phyloP scores from a whole-genome alignment of 2,797 vertebrate genomes.

The Cuculus canorus region DNA sequence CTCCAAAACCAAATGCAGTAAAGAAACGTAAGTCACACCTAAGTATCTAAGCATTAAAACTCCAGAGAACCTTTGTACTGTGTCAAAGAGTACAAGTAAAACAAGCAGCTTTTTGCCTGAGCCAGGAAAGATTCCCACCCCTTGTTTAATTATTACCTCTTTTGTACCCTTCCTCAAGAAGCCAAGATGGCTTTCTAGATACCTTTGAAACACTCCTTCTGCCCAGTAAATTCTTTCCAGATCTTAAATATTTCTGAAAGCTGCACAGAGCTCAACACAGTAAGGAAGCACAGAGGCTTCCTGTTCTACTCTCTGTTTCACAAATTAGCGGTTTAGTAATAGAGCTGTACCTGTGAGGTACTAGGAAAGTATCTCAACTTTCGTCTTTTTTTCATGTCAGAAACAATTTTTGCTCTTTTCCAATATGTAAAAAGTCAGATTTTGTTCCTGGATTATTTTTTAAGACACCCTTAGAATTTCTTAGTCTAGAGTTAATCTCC shows the following conservation, averaged over 20 bases:
- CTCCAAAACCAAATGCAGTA: neutral
- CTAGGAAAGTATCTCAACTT: neutral
- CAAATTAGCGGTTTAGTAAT: neutral
- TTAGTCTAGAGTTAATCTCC: neutral
- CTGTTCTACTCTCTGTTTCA: neutral
- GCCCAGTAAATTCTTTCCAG: neutral
- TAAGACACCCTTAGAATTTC: neutral
- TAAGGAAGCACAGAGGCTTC: neutral
- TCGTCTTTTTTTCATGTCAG: neutral
- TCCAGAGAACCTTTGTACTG: neutral
- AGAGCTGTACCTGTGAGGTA: neutral
- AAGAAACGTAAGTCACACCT: neutral
- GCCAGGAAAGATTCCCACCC: neutral
- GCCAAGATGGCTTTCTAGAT: neutral
- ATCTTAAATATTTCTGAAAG: neutral
- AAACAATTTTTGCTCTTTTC: neutral
- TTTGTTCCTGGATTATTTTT: neutral
- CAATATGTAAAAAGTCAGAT: neutral
- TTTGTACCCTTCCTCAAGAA: neutral
- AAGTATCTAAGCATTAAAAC: neutral
- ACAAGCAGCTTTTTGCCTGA: neutral
- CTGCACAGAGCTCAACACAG: neutral
- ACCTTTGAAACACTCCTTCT: neutral
- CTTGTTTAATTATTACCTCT: slow-evolving; percentile 24
- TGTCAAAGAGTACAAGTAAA: neutral